These are phyloP conservation scores for Grammomys surdaster DNA, from an alignment of 2,113 vertebrate species.

Conservation along the genomic window DNA sequence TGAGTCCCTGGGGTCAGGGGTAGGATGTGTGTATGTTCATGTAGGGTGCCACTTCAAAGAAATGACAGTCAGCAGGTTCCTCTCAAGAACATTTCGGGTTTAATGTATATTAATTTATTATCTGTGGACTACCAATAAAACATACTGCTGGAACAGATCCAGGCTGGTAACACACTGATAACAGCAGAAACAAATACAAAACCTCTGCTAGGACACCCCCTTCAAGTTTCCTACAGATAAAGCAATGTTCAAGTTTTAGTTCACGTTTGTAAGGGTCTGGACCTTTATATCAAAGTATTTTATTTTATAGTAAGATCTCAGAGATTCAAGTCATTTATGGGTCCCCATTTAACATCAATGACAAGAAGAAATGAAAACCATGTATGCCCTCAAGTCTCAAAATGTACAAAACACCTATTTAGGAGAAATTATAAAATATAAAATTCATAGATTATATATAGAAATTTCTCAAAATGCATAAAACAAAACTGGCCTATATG, in stretches of 20 bases:
- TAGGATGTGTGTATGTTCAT: not conserved
- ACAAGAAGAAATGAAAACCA: not conserved
- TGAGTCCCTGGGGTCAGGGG: not conserved
- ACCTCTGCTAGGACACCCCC: not conserved
- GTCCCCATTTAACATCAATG: conserved; percentile 45
- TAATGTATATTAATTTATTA: conserved; percentile 56
- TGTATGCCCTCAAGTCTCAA: not conserved
- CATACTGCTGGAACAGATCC: not conserved
- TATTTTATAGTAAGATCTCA: conserved; percentile 12
- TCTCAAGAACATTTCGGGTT: conserved; percentile 28
- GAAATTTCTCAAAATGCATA: not conserved
- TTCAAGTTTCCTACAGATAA: not conserved
- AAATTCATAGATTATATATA: not conserved
- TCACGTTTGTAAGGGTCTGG: not conserved
- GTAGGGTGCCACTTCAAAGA: not conserved
- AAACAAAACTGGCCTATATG: conserved; percentile 37
- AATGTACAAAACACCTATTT: conserved; percentile 40
- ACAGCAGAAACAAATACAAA: conserved; percentile 16
- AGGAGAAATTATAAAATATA: conserved; percentile 35
- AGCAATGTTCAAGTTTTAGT: not conserved
- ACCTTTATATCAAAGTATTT: not conserved
- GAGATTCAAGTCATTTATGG: not conserved
- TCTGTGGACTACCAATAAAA: conserved; percentile 37
- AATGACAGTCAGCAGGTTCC: not conserved
- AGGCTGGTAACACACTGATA: not conserved